These are phyloP conservation scores for Quiscalus mexicanus DNA, from an alignment of 2,113 vertebrate genomes.

Conservation along the genomic window DNA sequence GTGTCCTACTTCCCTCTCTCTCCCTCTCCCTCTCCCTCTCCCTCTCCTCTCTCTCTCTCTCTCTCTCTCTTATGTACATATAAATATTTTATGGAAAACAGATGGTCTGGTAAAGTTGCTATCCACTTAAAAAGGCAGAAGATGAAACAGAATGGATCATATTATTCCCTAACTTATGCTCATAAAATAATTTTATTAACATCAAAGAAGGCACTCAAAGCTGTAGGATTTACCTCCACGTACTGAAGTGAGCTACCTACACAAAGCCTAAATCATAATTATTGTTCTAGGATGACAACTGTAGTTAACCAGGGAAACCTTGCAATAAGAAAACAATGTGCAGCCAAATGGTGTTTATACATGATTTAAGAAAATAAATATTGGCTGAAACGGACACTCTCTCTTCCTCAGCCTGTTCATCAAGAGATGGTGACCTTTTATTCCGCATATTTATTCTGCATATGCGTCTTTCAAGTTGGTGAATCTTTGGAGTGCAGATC, in stretches of 20 bases:
- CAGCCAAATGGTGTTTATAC: conserved; percentile 46
- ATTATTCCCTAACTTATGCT: conserved; percentile 22
- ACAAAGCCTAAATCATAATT: background rate
- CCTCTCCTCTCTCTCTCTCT: background rate
- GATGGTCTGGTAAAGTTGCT: conserved; percentile 44
- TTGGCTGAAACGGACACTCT: background rate
- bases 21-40: background rate
- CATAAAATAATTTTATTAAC: conserved; percentile 37
- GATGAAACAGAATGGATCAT: conserved; percentile 52
- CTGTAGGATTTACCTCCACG: background rate
- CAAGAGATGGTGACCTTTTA: background rate
- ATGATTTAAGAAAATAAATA: conserved; percentile 55
- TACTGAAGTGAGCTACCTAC: conserved; percentile 17
- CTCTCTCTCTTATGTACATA: background rate
- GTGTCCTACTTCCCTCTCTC: background rate
- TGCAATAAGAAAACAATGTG: conserved; percentile 33
- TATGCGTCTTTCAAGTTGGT: conserved; percentile 61
- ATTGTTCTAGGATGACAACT: conserved; percentile 1
- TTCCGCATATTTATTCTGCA: background rate
- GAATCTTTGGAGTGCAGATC: background rate
- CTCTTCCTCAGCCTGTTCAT: background rate
- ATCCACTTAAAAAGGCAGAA: conserved; percentile 44
- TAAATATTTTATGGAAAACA: conserved; percentile 69
- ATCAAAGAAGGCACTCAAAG: conserved; percentile 19
- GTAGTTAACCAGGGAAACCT: conserved; percentile 50